Evolutionary conservation across 2,797 vertebrate species (phyloP), one percentile per base, ranked within the genome.

Genomic region (Tamandua tetradactyla): DNA sequence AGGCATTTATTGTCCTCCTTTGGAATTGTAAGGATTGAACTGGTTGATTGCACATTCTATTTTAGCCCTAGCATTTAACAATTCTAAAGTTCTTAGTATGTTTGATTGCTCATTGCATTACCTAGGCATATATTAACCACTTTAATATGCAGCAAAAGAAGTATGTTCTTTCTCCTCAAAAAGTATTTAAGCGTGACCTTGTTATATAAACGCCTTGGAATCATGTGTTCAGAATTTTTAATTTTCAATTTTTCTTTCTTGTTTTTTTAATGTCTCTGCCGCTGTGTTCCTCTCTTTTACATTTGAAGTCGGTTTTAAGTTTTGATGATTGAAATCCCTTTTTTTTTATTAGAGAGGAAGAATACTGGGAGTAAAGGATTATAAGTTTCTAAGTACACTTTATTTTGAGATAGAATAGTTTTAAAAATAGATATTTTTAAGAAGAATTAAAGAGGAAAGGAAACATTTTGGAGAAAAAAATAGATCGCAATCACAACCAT

Each of bases 401-500:
- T 30, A 27, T 71, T 35, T 59, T 40, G 18, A 22, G 5, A 8
- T 80, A 32, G 18, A 44, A 61, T 72, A 17, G 23, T 47, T 55
- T 25, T 69, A 72, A 93, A 87, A n/a, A 68, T 68, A 93, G 20
- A 40, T 80, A 57, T 69, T 83, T 83, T 82, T 52, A 55, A 68
- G 52, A 78, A 7, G 23, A 82, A 61, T 61, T 5, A 27, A 44
- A 86, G 85, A 25, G 22, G 68, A 83, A 91, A n/a, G 15, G n/a
- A 7, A 47, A 49, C 30, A 22, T 49, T 4, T 71, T 44, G 22
- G n/a, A 57, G 66, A 35, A n/a, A 81, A 84, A 84, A 90, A 69
- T 49, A 57, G 35, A 9, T 83, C 35, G 35, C 22, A 57, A 5
- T 81, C 55, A 14, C n/a, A 78, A 12, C 5, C 2, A 3, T 72